Conservation (phyloP, 2,113 vertebrate species). For the Artemisiospiza belli region DNA sequence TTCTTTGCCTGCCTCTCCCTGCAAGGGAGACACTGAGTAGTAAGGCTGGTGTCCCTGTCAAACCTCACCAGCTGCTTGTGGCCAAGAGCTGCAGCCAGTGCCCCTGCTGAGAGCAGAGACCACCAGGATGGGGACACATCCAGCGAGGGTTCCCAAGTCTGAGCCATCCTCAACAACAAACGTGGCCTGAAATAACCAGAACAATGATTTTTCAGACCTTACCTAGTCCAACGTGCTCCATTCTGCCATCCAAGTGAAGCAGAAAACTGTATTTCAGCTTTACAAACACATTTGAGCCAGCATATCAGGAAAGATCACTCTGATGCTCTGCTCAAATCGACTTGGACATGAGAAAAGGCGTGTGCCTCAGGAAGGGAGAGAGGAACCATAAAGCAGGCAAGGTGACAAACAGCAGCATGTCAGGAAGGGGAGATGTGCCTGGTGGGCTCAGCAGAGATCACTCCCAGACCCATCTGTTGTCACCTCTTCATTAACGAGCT, state of each 20-base stretch:
- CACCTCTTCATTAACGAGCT: constrained; percentile 38
- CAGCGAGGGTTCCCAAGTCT: neutral
- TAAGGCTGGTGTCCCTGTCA: neutral
- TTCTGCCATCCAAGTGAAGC: neutral
- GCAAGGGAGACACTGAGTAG: fast-evolving
- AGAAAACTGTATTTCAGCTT: neutral
- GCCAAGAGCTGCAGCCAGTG: neutral
- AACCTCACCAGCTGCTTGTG: neutral
- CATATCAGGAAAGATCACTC: neutral
- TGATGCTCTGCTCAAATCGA: neutral
- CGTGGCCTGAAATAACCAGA: neutral
- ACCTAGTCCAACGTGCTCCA: neutral
- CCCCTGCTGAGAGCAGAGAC: neutral
- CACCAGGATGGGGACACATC: fast-evolving
- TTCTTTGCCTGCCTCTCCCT: neutral
- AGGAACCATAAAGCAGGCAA: constrained; percentile 20
- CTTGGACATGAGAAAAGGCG: neutral
- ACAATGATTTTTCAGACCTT: neutral
- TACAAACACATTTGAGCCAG: neutral
- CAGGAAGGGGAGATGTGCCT: neutral
- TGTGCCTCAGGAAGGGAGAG: neutral
- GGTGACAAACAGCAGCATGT: constrained; percentile 2
- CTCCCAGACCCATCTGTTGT: neutral
- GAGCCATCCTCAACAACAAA: neutral
- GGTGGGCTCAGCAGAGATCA: neutral